Conservation (phyloP, 1,140 invertebrate species). For the Leptestheria dahalacensis region DNA sequence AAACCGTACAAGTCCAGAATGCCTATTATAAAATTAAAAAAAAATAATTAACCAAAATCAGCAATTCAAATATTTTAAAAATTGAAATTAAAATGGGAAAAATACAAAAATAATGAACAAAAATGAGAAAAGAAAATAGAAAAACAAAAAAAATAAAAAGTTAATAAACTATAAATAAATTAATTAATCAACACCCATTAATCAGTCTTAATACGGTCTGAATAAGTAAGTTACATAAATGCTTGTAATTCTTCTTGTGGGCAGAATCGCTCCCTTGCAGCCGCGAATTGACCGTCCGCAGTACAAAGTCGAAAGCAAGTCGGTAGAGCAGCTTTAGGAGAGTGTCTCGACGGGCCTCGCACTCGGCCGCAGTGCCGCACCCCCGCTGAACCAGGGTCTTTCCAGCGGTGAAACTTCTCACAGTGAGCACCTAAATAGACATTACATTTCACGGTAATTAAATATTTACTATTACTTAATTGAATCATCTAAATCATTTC, state of each 20-base stretch:
- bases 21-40: slow-evolving; percentile 20
- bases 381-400: neutral
- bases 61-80: too few species aligned
- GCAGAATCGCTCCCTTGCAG: slow-evolving; percentile 8
- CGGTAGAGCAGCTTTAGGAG: slow-evolving; percentile 22
- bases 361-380: slow-evolving; percentile 19
- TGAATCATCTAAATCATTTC: too few species aligned
- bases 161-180: too few species aligned
- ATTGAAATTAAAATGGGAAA: slow-evolving; percentile 14
- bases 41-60: too few species aligned
- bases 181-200: too few species aligned
- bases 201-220: too few species aligned
- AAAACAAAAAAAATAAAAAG: too few species aligned
- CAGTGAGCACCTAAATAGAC: neutral
- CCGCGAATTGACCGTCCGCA: slow-evolving; percentile 21
- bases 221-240: slow-evolving; percentile 4
- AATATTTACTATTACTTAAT: too few species aligned
- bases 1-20: slow-evolving; percentile 59
- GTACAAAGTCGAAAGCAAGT: slow-evolving; percentile 21
- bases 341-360: slow-evolving; percentile 20
- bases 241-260: neutral
- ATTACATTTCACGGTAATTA: too few species aligned
- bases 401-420: neutral
- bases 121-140: too few species aligned
- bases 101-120: slow-evolving; percentile 14